A percentile compares a stretch with the other conserved stretches of the same genome.
phyloP scores from a whole-genome alignment of 1,140 invertebrate genomes.

The Macrobrachium rosenbergii region DNA sequence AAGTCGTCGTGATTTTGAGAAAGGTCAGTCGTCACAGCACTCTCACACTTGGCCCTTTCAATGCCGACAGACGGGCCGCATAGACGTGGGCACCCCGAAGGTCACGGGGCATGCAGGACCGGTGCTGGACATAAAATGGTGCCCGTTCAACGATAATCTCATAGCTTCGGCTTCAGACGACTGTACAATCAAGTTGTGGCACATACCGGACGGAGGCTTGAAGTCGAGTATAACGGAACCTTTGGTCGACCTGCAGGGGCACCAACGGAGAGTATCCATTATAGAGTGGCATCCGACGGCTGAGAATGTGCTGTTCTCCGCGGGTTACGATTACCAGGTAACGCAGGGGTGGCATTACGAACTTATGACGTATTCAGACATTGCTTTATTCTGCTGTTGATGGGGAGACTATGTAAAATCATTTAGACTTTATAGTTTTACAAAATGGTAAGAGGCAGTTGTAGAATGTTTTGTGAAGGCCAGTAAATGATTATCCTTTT shows the following conservation, averaged over 20 bases:
- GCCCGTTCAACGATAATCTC: slow-evolving; percentile 94
- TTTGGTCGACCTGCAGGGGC: slow-evolving; percentile 87
- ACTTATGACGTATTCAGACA: not conserved
- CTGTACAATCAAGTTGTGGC: slow-evolving; percentile 89
- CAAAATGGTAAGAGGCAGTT: too few relatives aligned
- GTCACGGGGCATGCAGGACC: slow-evolving; percentile 87
- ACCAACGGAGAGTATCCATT: slow-evolving; percentile 88
- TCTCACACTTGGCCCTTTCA: not conserved
- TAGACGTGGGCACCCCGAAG: slow-evolving; percentile 75
- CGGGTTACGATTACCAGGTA: slow-evolving; percentile 87
- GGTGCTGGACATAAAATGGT: slow-evolving; percentile 90
- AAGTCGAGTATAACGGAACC: slow-evolving; percentile 85
- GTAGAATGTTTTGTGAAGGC: too few relatives aligned
- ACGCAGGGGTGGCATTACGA: slow-evolving; percentile 60
- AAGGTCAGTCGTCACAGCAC: not conserved
- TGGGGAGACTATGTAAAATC: too few relatives aligned
- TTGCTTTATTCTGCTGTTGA: not conserved
- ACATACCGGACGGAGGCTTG: slow-evolving; percentile 91
- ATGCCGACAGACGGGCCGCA: slow-evolving; percentile 67
- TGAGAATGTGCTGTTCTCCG: slow-evolving; percentile 90
- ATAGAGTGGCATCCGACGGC: slow-evolving; percentile 96
- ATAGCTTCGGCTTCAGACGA: slow-evolving; percentile 96
- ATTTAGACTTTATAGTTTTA: too few relatives aligned
- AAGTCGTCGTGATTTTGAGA: too few relatives aligned
- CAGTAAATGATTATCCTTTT: too few relatives aligned